Percentiles rank a stretch among this genome's conserved stretches.
phyloP scores from a whole-genome alignment of 2,113 vertebrate species.

The Microtus richardsoni region DNA sequence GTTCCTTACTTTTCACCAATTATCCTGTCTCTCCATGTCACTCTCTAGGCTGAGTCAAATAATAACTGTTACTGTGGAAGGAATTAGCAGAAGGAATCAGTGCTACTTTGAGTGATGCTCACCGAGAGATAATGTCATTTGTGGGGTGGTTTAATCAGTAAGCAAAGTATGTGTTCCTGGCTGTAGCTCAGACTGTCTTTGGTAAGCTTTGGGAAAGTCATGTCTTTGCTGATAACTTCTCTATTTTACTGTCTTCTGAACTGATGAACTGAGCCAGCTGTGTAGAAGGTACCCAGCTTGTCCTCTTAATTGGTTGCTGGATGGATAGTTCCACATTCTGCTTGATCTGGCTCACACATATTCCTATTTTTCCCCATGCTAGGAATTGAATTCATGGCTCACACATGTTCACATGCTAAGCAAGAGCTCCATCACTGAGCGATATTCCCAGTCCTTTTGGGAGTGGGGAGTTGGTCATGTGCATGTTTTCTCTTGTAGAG shows the following conservation, averaged over 20 bases:
- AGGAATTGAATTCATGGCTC: neutral
- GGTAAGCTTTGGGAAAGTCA: conserved; percentile 21
- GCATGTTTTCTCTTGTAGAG: neutral
- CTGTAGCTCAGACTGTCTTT: conserved; percentile 15
- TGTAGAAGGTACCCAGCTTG: neutral
- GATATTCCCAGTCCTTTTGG: neutral
- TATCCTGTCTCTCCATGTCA: conserved; percentile 79
- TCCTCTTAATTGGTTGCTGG: neutral
- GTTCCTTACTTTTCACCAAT: conserved; percentile 76
- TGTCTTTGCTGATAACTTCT: neutral
- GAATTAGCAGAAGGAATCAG: conserved; percentile 66
- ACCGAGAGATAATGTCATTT: conserved; percentile 60
- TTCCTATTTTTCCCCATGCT: neutral
- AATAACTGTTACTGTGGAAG: conserved; percentile 72
- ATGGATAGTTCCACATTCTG: neutral
- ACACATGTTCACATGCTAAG: neutral
- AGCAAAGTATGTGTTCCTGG: conserved; percentile 51
- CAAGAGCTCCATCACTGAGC: neutral
- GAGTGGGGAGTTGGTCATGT: too few species aligned
- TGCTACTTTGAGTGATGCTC: conserved; percentile 64
- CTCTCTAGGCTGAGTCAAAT: conserved; percentile 74
- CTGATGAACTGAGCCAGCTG: conserved; percentile 6
- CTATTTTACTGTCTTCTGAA: conserved; percentile 24
- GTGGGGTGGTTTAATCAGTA: conserved; percentile 62
- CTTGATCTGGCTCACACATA: neutral